Evolutionary conservation across 2,113 vertebrate genomes (phyloP), one percentile per base, ranked within the genome.

Genomic region (Cromileptes altivelis): DNA sequence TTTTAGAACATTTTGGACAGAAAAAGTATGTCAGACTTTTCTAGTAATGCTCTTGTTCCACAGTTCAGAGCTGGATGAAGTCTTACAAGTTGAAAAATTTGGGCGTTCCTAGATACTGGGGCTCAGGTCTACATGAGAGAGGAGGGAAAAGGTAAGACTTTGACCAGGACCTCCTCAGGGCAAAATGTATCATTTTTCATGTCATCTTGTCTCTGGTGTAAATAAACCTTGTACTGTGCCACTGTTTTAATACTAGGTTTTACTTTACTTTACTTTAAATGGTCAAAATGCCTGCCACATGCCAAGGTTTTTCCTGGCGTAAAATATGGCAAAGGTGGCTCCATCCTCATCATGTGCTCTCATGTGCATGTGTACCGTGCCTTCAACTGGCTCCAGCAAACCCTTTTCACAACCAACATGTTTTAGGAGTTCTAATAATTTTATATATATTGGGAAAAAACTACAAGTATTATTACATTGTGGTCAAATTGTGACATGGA

Each of bases 41-140:
- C 23, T 76, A 17, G 60, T 37, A 1, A 65, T 70, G 3, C 13
- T 68, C 30, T 80, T 47, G 19, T 71, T 19, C 15, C 91, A 61
- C 84, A 99, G 98, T 99, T 96, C 94, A 96, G 82, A 95, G 93
- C 75, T 99, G 98, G 98, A 96, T 96, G 85, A 97, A 93, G 85
- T 92, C 97, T 30, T 96, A 87, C 90, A 97, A 97, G 85, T 50
- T 97, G 89, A 97, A 97, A 77, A 95, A 95, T 83, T 91, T 99
- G 89, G 98, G 98, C 76, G 97, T 99, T 72, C 97, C 98, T 61
- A 96, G 95, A 87, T 99, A 98, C 37, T 99, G 97, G 98, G 98
- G 97, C 63, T 98, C 97, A 82, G 98, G 98, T 70, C 96, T 98
- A 71, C 97, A 99, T 79, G 95, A 96, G 85, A 97, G 94, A 93